phyloP scores from a whole-genome alignment of 2,797 vertebrate species.

The Leptatherina wallacei region DNA sequence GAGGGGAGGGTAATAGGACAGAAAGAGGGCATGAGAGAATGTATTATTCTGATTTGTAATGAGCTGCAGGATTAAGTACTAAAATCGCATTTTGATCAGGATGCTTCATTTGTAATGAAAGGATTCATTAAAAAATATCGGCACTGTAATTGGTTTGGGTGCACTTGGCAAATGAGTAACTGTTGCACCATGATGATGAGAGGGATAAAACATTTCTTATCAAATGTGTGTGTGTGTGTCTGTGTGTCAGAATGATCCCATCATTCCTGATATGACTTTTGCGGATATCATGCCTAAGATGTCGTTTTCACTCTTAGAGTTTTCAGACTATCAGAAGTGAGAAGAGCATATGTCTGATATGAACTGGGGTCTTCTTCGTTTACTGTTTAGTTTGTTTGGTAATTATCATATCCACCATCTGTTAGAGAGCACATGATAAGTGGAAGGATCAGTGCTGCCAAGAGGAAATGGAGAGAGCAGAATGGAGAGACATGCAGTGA shows the following conservation, averaged over 20 bases:
- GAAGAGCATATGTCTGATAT: slow-evolving; percentile 29
- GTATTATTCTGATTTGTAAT: slow-evolving; percentile 25
- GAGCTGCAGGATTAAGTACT: slow-evolving; percentile 23
- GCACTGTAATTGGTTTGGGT: slow-evolving; percentile 16
- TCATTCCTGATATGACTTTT: too few species aligned
- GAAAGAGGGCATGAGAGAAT: not conserved
- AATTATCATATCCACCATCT: slow-evolving; percentile 73
- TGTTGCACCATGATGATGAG: slow-evolving; percentile 7
- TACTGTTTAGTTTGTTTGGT: slow-evolving; percentile 56
- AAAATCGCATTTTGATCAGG: slow-evolving; percentile 21
- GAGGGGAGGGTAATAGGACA: not conserved
- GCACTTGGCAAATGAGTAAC: not conserved
- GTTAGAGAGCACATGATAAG: slow-evolving; percentile 64
- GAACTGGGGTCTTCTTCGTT: slow-evolving; percentile 35
- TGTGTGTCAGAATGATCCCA: not conserved
- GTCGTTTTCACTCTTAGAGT: not conserved
- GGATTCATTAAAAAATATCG: slow-evolving; percentile 25
- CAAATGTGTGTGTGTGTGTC: too few species aligned
- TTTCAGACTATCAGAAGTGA: slow-evolving; percentile 41
- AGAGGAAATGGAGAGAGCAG: slow-evolving; percentile 43
- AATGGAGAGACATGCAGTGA: slow-evolving; percentile 2
- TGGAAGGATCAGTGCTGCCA: slow-evolving; percentile 54
- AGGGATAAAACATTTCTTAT: slow-evolving; percentile 5
- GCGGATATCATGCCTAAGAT: too few species aligned
- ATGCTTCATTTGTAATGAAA: slow-evolving; percentile 12